Conservation (phyloP, 2,113 vertebrate species). For the Papio anubis region DNA sequence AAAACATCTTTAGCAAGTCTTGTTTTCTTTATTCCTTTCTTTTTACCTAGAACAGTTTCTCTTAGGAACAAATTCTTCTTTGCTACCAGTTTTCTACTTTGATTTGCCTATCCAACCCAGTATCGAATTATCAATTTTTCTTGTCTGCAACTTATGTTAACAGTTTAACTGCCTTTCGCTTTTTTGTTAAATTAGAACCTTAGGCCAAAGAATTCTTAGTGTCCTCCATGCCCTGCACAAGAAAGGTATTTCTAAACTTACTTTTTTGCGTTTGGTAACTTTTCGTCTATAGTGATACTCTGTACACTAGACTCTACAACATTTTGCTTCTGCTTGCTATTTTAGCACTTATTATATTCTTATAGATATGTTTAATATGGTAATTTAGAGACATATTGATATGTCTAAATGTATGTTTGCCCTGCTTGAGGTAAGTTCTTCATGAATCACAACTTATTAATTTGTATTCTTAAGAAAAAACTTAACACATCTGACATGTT, state of each 20-base stretch:
- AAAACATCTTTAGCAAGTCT: neutral
- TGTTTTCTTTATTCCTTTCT: neutral
- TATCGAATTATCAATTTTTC: neutral
- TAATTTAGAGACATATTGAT: neutral
- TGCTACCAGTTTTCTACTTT: neutral
- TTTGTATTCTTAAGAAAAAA: neutral
- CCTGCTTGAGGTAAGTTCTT: neutral
- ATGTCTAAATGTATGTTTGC: neutral
- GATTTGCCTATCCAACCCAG: neutral
- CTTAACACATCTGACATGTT: neutral
- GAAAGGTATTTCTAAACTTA: neutral
- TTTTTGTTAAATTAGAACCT: neutral
- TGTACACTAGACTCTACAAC: neutral
- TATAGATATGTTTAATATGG: neutral
- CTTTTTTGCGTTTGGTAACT: neutral
- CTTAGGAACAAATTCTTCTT: neutral
- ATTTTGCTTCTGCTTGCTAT: neutral
- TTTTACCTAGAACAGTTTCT: neutral
- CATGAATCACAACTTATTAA: neutral
- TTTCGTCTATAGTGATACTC: neutral
- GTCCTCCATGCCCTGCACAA: too few relatives aligned
- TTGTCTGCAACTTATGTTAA: neutral
- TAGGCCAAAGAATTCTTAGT: neutral
- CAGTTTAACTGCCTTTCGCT: neutral
- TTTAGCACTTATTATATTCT: neutral